These are phyloP conservation scores for Drosophila putrida DNA, from an alignment of 2,888 invertebrate genomes.

Conservation along the genomic window DNA sequence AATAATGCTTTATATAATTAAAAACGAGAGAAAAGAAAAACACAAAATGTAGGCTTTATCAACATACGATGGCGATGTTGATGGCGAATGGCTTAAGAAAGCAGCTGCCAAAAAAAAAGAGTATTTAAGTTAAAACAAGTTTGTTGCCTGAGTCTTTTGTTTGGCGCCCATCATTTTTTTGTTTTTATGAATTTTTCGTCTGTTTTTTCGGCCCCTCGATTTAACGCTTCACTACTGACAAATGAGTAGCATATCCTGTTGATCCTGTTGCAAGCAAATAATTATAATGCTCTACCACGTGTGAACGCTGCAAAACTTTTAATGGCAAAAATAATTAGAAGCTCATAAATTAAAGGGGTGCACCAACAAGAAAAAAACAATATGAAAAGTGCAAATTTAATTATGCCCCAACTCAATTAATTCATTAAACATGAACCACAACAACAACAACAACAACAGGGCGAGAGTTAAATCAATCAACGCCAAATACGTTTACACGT, in stretches of 20 bases:
- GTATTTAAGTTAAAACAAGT: constrained; percentile 65
- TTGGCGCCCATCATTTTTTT: constrained; percentile 46
- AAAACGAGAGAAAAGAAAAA: constrained; percentile 23
- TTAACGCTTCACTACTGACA: constrained; percentile 72
- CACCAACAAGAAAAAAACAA: constrained; percentile 15
- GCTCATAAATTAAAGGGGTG: constrained; percentile 70
- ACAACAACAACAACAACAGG: constrained; percentile 21
- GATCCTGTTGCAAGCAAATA: constrained; percentile 73
- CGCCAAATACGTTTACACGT: constrained; percentile 64
- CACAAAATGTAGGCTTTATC: constrained; percentile 19
- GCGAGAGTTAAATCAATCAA: constrained; percentile 75
- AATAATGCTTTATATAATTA: constrained; percentile 67
- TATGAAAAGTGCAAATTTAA: constrained; percentile 73
- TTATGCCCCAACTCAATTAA: constrained; percentile 73
- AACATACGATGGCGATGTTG: constrained; percentile 39
- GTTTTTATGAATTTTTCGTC: constrained; percentile 22
- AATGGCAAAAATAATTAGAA: constrained; percentile 79
- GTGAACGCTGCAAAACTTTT: constrained; percentile 59
- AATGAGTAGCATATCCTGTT: constrained; percentile 79
- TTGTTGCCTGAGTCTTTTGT: constrained; percentile 71
- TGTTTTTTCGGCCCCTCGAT: constrained; percentile 46
- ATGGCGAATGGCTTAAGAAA: constrained; percentile 38
- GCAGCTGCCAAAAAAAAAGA: constrained; percentile 71
- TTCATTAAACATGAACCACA: constrained; percentile 63
- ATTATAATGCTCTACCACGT: constrained; percentile 54